These are phyloP conservation scores for Oconnorella tubifera DNA, from an alignment of 2,888 invertebrate genomes.

Conservation along the genomic window DNA sequence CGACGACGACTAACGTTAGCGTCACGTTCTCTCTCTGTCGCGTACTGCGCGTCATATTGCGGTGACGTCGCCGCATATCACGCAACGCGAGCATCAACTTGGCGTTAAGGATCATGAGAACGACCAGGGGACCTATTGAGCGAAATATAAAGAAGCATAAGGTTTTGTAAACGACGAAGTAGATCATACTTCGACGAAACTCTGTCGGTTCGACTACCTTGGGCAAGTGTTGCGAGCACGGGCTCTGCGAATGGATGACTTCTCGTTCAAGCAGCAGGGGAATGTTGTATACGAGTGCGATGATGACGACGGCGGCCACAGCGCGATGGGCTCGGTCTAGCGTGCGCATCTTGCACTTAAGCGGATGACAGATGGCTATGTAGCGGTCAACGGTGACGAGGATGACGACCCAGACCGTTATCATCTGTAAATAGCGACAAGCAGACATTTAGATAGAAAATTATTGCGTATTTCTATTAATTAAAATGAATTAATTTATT, in stretches of 20 bases:
- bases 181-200: slow-evolving; percentile 16
- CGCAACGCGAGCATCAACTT: slow-evolving; percentile 30
- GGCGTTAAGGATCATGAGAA: slow-evolving; percentile 32
- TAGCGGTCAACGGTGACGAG: slow-evolving; percentile 37
- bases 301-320: slow-evolving; percentile 25
- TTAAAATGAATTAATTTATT: no score
- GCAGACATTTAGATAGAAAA: background rate
- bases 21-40: slow-evolving; percentile 31
- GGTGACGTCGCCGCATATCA: slow-evolving; percentile 15
- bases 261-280: slow-evolving; percentile 35
- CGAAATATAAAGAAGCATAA: slow-evolving; percentile 36
- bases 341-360: slow-evolving; percentile 31
- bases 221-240: background rate
- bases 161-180: slow-evolving; percentile 37
- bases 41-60: slow-evolving; percentile 9
- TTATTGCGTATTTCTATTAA: no score
- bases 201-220: background rate
- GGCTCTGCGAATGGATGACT: slow-evolving; percentile 4
- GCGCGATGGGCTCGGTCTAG: slow-evolving; percentile 29
- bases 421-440: slow-evolving; percentile 26
- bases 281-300: slow-evolving; percentile 36
- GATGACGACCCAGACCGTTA: slow-evolving; percentile 37
- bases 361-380: slow-evolving; percentile 37
- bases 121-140: slow-evolving; percentile 35
- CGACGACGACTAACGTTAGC: slow-evolving; percentile 29